phyloP scores from a whole-genome alignment of 2,888 invertebrate species.

The Smittia sp. region DNA sequence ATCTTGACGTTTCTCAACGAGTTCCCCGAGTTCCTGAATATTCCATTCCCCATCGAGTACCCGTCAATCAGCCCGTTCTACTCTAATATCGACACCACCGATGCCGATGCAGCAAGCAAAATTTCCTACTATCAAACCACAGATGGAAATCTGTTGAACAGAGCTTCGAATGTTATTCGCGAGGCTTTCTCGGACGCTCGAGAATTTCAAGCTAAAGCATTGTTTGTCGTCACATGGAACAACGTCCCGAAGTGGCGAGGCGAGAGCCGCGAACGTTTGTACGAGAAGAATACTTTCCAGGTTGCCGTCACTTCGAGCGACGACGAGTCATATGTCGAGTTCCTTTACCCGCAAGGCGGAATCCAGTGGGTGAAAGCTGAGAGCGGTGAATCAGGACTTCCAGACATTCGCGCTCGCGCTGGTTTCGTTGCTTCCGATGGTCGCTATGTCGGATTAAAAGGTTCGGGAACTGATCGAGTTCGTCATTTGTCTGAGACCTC shows the following conservation, averaged over 20 bases:
- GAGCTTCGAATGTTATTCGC: conserved; percentile 69
- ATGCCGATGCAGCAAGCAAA: conserved; percentile 58
- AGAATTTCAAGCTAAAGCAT: conserved; percentile 71
- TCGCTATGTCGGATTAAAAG: conserved; percentile 69
- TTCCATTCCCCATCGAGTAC: conserved; percentile 84
- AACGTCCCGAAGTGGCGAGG: conserved; percentile 57
- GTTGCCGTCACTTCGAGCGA: conserved; percentile 49
- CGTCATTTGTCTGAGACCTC: conserved; percentile 67
- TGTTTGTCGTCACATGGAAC: conserved; percentile 89
- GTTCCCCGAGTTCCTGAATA: conserved; percentile 79
- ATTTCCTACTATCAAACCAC: conserved; percentile 72
- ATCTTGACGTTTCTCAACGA: conserved; percentile 86
- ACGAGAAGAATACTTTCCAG: conserved; percentile 87
- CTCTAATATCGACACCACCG: conserved; percentile 81
- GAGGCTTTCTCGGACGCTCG: conserved; percentile 69
- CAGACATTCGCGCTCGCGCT: conserved; percentile 90
- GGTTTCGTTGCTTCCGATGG: conserved; percentile 87
- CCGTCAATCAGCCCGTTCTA: conserved; percentile 88
- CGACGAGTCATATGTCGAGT: conserved; percentile 74
- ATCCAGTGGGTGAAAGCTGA: conserved; percentile 91
- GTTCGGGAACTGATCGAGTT: conserved; percentile 89
- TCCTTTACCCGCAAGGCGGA: conserved; percentile 82
- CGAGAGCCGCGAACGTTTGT: conserved; percentile 59
- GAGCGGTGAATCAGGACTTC: conserved; percentile 68
- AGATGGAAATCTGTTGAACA: conserved; percentile 59